Percentiles rank a stretch among this genome's conserved stretches.
Conservation (phyloP, 2,888 invertebrate species). For the Punctoribates punctum region DNA sequence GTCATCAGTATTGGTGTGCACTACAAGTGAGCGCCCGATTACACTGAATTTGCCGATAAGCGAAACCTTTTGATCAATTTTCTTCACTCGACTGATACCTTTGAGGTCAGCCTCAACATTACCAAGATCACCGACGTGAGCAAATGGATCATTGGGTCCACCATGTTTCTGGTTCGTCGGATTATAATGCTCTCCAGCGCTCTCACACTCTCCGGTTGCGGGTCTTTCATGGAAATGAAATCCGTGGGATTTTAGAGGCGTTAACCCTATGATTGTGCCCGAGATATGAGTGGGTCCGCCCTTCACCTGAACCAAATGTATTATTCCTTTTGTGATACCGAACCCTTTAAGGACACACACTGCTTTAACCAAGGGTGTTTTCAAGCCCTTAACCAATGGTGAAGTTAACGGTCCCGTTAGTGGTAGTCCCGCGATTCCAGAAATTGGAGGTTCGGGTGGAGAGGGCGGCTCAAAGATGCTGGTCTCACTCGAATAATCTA, state of each 20-base stretch:
- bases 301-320: conserved; percentile 29
- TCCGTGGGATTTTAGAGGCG: conserved; percentile 28
- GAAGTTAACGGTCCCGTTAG: not conserved
- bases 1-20: conserved; percentile 40
- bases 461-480: not conserved
- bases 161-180: conserved; percentile 40
- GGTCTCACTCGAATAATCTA: not conserved
- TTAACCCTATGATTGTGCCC: conserved; percentile 36
- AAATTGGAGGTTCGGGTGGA: not conserved
- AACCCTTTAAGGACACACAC: conserved; percentile 16
- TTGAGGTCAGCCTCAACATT: conserved; percentile 34
- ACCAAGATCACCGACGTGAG: conserved; percentile 42
- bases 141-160: not conserved
- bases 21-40: conserved; percentile 41
- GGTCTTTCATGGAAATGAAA: conserved; percentile 41
- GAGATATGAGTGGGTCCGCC: conserved; percentile 29
- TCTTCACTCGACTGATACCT: conserved; percentile 24
- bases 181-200: conserved; percentile 42
- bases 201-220: conserved; percentile 37
- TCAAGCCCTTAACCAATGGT: not conserved
- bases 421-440: not conserved
- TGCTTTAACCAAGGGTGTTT: not conserved
- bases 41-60: conserved; percentile 36
- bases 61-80: conserved; percentile 27
- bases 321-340: conserved; percentile 20